Evolutionary conservation across 2,797 vertebrate species (phyloP).

Genomic region (Pogonophryne albipinna): DNA sequence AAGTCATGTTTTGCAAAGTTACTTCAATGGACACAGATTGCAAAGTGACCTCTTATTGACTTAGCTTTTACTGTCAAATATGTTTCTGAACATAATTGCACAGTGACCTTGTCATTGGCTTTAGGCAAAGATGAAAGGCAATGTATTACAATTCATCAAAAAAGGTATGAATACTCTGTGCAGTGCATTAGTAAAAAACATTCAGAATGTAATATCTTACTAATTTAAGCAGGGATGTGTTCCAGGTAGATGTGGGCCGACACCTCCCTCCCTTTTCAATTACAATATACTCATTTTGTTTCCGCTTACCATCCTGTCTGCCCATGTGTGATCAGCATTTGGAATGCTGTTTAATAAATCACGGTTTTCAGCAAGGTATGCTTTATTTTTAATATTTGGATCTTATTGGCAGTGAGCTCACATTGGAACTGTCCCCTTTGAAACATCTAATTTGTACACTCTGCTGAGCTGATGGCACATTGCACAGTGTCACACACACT

Average conservation of each 20-base stretch:
- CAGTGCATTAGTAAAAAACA: slow-evolving; percentile 17
- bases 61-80: neutral
- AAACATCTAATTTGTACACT: slow-evolving; percentile 40
- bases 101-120: slow-evolving; percentile 31
- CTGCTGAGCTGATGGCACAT: slow-evolving; percentile 30
- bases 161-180: slow-evolving; percentile 14
- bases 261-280: slow-evolving; percentile 21
- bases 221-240: slow-evolving; percentile 5
- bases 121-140: slow-evolving; percentile 30
- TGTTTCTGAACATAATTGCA: slow-evolving; percentile 6
- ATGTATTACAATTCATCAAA: slow-evolving; percentile 43
- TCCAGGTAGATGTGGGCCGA: neutral
- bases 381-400: slow-evolving; percentile 11
- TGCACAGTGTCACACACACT: slow-evolving; percentile 23
- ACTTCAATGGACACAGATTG: slow-evolving; percentile 7
- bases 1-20: slow-evolving; percentile 4
- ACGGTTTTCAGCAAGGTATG: slow-evolving; percentile 2
- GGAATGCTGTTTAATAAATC: neutral
- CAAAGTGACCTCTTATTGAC: slow-evolving; percentile 5
- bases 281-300: neutral
- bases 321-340: slow-evolving; percentile 13
- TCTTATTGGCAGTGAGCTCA: neutral
- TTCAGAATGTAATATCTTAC: slow-evolving; percentile 23
- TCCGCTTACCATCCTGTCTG: neutral
- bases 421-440: slow-evolving; percentile 22